Conservation (phyloP, 1,140 invertebrate species). For the Phymorhynchus buccinoides region DNA sequence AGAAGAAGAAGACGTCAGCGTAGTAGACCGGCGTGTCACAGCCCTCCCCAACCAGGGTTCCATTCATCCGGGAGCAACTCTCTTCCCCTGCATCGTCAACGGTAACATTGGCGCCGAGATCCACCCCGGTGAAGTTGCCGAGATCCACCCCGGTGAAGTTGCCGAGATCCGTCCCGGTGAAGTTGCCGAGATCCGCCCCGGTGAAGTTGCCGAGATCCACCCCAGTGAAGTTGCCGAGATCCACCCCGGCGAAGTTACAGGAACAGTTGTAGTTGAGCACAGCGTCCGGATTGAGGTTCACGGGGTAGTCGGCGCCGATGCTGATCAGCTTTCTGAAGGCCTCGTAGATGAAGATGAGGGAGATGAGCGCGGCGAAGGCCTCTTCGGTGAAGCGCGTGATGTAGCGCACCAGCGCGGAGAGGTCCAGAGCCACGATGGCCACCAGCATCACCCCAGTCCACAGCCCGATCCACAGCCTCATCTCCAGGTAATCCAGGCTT, state of each 20-base stretch:
- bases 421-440: slow-evolving; percentile 93
- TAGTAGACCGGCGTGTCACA: slow-evolving; percentile 73
- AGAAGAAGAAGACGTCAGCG: slow-evolving; percentile 97
- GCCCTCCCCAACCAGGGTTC: slow-evolving; percentile 81
- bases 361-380: slow-evolving; percentile 98
- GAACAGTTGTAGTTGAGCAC: slow-evolving; percentile 56
- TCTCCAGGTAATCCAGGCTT: slow-evolving; percentile 92
- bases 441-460: slow-evolving; percentile 93
- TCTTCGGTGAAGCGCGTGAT: slow-evolving; percentile 99
- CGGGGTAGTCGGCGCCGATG: slow-evolving; percentile 49
- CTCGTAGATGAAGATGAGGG: slow-evolving; percentile 99
- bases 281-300: slow-evolving; percentile 43
- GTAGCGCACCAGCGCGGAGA: slow-evolving; percentile 97
- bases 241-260: slow-evolving; percentile 52
- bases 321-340: slow-evolving; percentile 78
- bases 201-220: slow-evolving; percentile 47
- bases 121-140: slow-evolving; percentile 48
- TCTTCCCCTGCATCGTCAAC: not conserved
- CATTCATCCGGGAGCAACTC: slow-evolving; percentile 77
- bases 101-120: slow-evolving; percentile 21
- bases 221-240: slow-evolving; percentile 48
- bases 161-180: slow-evolving; percentile 47
- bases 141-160: slow-evolving; percentile 43
- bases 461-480: slow-evolving; percentile 93
- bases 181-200: slow-evolving; percentile 46